Percentiles rank a stretch among this genome's conserved stretches.
Evolutionary conservation across 2,113 vertebrate species (phyloP).

Genomic region (Microtus ochrogaster): DNA sequence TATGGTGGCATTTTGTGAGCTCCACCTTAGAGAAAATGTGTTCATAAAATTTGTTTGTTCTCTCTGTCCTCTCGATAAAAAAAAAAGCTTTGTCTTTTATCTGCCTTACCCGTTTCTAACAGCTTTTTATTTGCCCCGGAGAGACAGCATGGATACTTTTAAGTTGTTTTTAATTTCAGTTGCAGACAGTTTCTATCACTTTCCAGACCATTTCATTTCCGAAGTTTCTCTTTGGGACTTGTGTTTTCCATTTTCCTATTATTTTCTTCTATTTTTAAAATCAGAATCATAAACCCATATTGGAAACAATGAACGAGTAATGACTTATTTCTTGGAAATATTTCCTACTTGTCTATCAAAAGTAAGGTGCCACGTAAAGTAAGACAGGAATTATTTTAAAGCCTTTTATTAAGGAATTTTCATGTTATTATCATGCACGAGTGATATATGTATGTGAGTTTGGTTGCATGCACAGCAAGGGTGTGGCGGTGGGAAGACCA

Average conservation of each 20-base stretch:
- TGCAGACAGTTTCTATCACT: not conserved
- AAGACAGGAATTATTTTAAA: no score
- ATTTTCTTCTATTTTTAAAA: constrained; percentile 1
- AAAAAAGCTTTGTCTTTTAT: not conserved
- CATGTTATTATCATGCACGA: not conserved
- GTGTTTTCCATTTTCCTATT: not conserved
- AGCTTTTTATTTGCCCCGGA: not conserved
- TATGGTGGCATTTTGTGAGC: not conserved
- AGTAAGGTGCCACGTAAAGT: no score
- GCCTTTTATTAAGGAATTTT: not conserved
- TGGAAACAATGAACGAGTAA: not conserved
- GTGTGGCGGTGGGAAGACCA: no score
- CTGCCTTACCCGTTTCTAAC: not conserved
- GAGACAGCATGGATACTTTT: not conserved
- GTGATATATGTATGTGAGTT: rapidly evolving
- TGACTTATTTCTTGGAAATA: no score
- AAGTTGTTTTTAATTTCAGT: not conserved
- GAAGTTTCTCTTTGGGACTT: constrained; percentile 38
- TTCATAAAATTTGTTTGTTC: not conserved
- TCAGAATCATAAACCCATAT: constrained; percentile 12
- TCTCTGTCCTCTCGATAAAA: not conserved
- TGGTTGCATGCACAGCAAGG: not conserved
- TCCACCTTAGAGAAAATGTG: constrained; percentile 6
- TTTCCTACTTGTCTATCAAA: no score
- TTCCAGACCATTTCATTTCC: not conserved